phyloP scores from a whole-genome alignment of 1,140 invertebrate species.

The Ctenoplectra terminalis region DNA sequence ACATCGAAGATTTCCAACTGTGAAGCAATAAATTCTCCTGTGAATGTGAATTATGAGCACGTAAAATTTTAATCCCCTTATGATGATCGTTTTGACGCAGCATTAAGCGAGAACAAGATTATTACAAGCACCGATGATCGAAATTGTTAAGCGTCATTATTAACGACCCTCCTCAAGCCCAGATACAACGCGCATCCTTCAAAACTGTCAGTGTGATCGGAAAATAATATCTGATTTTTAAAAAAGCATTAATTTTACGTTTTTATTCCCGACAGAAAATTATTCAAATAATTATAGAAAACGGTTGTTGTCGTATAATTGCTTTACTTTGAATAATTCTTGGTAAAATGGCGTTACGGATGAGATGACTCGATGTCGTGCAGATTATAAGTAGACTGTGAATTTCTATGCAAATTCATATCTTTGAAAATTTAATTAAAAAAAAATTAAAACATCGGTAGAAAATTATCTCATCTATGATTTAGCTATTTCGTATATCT shows the following conservation, averaged over 20 bases:
- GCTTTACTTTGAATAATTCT: no score
- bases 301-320: background rate
- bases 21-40: slow-evolving; percentile 19
- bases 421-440: no score
- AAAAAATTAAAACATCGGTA: no score
- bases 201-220: background rate
- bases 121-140: slow-evolving; percentile 52
- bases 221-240: background rate
- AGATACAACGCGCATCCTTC: background rate
- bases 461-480: no score
- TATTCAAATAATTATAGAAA: background rate
- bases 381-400: no score
- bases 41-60: slow-evolving; percentile 31
- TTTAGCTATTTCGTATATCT: no score
- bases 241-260: background rate
- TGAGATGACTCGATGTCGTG: no score
- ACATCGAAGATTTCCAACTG: slow-evolving; percentile 27
- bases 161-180: slow-evolving; percentile 24
- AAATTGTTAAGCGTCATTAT: slow-evolving; percentile 50
- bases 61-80: slow-evolving; percentile 53
- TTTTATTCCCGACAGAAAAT: background rate
- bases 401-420: no score
- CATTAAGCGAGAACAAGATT: slow-evolving; percentile 54
- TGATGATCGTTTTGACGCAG: slow-evolving; percentile 48
- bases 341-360: no score